Evolutionary conservation across 2,797 vertebrate species (phyloP).

Genomic region (Tarsius wallacei): DNA sequence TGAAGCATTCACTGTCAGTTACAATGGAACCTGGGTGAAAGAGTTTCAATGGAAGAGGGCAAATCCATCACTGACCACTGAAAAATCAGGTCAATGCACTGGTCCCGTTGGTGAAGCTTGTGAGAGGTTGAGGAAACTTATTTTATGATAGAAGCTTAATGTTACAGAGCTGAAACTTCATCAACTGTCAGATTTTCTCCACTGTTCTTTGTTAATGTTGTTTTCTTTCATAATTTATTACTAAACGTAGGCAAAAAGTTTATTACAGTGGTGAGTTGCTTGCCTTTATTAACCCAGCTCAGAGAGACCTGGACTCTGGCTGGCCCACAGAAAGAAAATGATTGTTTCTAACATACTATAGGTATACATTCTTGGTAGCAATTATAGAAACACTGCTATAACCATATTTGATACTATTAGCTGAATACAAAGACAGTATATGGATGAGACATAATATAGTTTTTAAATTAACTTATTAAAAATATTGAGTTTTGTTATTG

Average conservation of each 20-base stretch:
- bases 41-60: slow-evolving; percentile 9
- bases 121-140: slow-evolving; percentile 41
- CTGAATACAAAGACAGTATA: background rate
- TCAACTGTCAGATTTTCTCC: slow-evolving; percentile 24
- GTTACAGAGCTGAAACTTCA: slow-evolving; percentile 42
- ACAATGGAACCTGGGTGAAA: background rate
- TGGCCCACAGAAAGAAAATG: background rate
- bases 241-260: background rate
- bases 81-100: slow-evolving; percentile 72
- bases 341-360: background rate
- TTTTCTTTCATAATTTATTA: slow-evolving; percentile 70
- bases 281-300: background rate
- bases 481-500: background rate
- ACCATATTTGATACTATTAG: background rate
- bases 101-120: background rate
- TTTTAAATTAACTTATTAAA: background rate
- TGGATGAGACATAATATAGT: background rate
- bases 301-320: background rate
- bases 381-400: background rate
- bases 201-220: background rate
- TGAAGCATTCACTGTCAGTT: slow-evolving; percentile 74
- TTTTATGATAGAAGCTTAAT: slow-evolving; percentile 15
- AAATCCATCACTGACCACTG: slow-evolving; percentile 66
- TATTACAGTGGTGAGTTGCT: background rate
- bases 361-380: background rate